These are phyloP conservation scores for Vireo altiloquus DNA, from an alignment of 2,113 vertebrate species.

Conservation along the genomic window DNA sequence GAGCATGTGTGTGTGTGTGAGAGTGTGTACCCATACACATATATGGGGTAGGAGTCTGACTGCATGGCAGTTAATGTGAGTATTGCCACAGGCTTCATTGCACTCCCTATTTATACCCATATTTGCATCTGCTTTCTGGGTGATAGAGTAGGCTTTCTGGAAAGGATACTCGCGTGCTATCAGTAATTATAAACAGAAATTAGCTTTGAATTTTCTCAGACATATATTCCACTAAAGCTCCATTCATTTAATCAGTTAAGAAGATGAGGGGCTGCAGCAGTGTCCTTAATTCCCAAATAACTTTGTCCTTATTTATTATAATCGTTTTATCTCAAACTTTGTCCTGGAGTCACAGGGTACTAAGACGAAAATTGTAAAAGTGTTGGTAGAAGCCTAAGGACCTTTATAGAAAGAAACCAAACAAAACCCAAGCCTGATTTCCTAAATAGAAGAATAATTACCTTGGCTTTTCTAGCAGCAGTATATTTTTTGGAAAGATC, in stretches of 20 bases:
- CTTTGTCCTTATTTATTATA: not conserved
- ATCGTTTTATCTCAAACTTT: slow-evolving; percentile 1
- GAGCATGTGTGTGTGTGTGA: not conserved
- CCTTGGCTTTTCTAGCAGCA: slow-evolving; percentile 1
- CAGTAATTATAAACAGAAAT: slow-evolving; percentile 6
- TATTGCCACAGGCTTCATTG: not conserved
- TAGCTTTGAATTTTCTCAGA: not conserved
- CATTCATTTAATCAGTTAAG: not conserved
- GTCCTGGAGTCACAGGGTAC: slow-evolving; percentile 7
- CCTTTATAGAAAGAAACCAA: not conserved
- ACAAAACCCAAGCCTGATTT: not conserved
- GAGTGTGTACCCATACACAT: not conserved
- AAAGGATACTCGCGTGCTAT: not conserved
- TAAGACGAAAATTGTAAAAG: not conserved
- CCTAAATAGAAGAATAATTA: slow-evolving; percentile 32
- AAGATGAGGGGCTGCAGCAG: not conserved
- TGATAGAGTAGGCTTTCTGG: not conserved
- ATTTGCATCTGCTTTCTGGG: slow-evolving; percentile 27
- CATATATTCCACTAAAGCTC: not conserved
- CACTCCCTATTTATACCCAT: not conserved
- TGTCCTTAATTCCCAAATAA: not conserved
- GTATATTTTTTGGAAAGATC: not conserved
- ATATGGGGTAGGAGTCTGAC: not conserved
- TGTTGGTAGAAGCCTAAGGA: not conserved
- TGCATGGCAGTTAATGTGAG: not conserved